Conservation (phyloP, 35 echinoderm and acorn worm species). For the Holothuria glaberrima region DNA sequence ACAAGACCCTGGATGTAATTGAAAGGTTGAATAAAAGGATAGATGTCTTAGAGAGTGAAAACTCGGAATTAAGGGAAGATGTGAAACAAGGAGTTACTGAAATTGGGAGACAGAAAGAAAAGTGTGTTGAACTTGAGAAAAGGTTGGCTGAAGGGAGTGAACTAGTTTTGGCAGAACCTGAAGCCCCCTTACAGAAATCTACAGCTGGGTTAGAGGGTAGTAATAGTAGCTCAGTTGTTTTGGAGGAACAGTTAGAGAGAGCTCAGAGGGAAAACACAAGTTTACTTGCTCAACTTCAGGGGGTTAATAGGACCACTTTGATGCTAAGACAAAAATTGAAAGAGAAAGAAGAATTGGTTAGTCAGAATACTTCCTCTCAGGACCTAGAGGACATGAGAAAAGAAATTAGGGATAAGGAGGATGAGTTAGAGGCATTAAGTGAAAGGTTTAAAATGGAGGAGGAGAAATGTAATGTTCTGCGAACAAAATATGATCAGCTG, state of each 20-base stretch:
- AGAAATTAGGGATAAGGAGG: conserved; percentile 56
- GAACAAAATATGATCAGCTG: conserved; percentile 29
- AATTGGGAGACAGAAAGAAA: neutral
- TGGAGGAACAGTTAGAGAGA: conserved; percentile 58
- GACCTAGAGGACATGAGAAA: conserved; percentile 32
- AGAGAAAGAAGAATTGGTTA: conserved; percentile 33
- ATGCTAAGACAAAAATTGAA: conserved; percentile 38
- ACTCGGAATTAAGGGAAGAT: conserved; percentile 48
- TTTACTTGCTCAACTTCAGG: conserved; percentile 50
- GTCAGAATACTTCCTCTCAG: neutral
- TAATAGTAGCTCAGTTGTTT: neutral
- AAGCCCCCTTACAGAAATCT: neutral
- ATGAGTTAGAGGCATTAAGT: conserved; percentile 63
- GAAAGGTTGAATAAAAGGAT: conserved; percentile 78
- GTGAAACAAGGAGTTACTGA: conserved; percentile 18
- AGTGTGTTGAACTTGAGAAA: conserved; percentile 39
- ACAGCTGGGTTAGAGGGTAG: neutral
- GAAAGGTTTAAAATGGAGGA: conserved; percentile 60
- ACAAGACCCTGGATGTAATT: conserved; percentile 63
- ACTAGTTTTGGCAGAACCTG: conserved; percentile 16
- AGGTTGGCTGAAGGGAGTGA: conserved; percentile 7
- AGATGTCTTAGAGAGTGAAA: conserved; percentile 74
- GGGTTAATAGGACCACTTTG: conserved; percentile 12
- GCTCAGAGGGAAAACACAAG: conserved; percentile 54
- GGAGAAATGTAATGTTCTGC: neutral